These are phyloP conservation scores for Sisor rabdophorus DNA, from an alignment of 2,113 vertebrate species.

Conservation along the genomic window DNA sequence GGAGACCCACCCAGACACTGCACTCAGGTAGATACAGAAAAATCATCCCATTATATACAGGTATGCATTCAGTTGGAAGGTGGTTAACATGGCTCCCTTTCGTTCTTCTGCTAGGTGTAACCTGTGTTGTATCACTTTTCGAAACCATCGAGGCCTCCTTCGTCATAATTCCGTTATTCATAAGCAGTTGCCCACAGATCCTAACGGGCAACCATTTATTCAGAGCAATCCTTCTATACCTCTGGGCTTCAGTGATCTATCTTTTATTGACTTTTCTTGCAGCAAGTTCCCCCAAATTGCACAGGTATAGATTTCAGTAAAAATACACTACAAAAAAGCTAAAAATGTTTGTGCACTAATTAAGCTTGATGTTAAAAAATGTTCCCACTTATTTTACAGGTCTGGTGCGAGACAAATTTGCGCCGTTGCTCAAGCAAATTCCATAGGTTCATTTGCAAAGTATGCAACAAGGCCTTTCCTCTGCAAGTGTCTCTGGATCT, in stretches of 20 bases:
- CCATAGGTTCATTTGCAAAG: conserved; percentile 87
- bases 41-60: neutral
- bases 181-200: conserved; percentile 89
- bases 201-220: conserved; percentile 88
- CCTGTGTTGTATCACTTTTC: conserved; percentile 89
- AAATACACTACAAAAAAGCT: neutral
- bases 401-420: conserved; percentile 96
- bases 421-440: conserved; percentile 89
- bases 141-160: conserved; percentile 86
- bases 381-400: conserved; percentile 61
- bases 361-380: neutral
- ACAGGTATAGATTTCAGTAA: conserved; percentile 72
- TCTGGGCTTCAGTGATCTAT: conserved; percentile 92
- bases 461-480: conserved; percentile 93
- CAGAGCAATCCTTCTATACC: conserved; percentile 97
- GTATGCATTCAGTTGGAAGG: neutral
- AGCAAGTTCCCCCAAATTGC: conserved; percentile 92
- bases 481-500: conserved; percentile 82
- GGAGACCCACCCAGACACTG: conserved; percentile 90
- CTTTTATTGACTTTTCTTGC: conserved; percentile 97
- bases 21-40: conserved; percentile 70
- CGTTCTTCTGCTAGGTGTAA: conserved; percentile 81
- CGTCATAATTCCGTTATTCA: conserved; percentile 90
- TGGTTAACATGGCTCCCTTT: neutral
- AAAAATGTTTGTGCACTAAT: neutral